Conservation (phyloP, 2,888 invertebrate genomes). For the Metacarcinus magister region DNA sequence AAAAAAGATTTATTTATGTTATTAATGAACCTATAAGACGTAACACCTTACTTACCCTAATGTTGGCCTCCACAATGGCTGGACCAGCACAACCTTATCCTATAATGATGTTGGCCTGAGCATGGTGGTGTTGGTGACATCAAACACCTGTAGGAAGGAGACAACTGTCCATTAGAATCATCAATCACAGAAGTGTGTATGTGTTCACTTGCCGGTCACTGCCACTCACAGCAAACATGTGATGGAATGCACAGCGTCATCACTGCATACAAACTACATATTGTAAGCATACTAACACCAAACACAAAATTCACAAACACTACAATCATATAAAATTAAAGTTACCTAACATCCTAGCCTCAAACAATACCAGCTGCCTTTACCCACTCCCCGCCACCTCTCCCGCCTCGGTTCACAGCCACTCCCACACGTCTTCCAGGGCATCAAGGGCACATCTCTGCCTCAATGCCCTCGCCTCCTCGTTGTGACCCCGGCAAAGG, state of each 20-base stretch:
- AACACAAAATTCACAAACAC: no score
- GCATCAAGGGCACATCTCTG: slow-evolving; percentile 95
- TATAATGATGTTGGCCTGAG: slow-evolving; percentile 94
- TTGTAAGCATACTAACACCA: no score
- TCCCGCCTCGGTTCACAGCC: slow-evolving; percentile 91
- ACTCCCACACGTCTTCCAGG: slow-evolving; percentile 91
- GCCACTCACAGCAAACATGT: no score
- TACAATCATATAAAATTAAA: no score
- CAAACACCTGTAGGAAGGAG: slow-evolving; percentile 89
- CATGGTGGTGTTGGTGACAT: slow-evolving; percentile 98
- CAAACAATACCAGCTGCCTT: no score
- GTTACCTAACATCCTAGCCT: not conserved
- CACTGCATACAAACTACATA: no score
- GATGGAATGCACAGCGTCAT: no score
- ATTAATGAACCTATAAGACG: no score
- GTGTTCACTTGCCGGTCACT: not conserved
- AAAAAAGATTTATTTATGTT: no score
- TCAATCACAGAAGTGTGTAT: slow-evolving; percentile 33
- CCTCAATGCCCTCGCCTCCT: slow-evolving; percentile 97
- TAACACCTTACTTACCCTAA: slow-evolving; percentile 90
- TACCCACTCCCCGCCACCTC: slow-evolving; percentile 93
- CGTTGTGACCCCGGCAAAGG: slow-evolving; percentile 98
- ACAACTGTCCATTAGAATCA: not conserved
- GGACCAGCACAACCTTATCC: slow-evolving; percentile 94
- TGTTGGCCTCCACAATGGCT: slow-evolving; percentile 97